Percentiles rank a stretch among this genome's conserved stretches.
Conservation (phyloP, 2,797 vertebrate species). For the Muscicapa striata region DNA sequence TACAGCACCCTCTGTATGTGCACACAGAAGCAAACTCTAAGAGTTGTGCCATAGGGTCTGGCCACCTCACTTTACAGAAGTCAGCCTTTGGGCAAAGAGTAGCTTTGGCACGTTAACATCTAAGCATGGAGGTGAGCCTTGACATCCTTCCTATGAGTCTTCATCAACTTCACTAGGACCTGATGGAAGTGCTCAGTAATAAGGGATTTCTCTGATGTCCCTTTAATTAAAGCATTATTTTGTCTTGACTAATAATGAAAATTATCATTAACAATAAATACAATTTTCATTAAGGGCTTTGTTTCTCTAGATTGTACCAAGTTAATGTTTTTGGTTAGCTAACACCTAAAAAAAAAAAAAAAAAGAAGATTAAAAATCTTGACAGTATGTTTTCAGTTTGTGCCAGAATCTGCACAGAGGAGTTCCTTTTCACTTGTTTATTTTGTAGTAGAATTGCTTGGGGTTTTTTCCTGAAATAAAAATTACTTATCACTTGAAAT, state of each 20-base stretch:
- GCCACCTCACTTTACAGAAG: neutral
- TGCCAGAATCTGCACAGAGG: neutral
- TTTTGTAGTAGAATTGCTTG: neutral
- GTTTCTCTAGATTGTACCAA: neutral
- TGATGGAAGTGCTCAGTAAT: neutral
- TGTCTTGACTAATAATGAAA: conserved; percentile 17
- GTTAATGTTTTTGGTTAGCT: neutral
- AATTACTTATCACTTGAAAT: neutral
- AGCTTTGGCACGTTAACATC: neutral
- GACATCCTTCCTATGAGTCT: neutral
- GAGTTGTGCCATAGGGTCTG: neutral
- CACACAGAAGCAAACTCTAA: neutral
- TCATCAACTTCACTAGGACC: neutral
- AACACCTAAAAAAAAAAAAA: neutral
- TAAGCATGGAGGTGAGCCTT: neutral
- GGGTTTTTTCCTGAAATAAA: neutral
- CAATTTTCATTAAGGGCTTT: neutral
- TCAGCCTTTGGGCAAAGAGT: neutral
- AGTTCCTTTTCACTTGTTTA: neutral
- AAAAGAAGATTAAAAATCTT: neutral
- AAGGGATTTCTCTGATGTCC: neutral
- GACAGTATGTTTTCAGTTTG: neutral
- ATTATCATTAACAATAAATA: neutral
- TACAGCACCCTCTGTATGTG: neutral
- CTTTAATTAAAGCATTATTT: conserved; percentile 35